Percentiles rank a stretch among this genome's conserved stretches.
Conservation (phyloP, 2,113 vertebrate genomes). For the Megaleporinus macrocephalus region DNA sequence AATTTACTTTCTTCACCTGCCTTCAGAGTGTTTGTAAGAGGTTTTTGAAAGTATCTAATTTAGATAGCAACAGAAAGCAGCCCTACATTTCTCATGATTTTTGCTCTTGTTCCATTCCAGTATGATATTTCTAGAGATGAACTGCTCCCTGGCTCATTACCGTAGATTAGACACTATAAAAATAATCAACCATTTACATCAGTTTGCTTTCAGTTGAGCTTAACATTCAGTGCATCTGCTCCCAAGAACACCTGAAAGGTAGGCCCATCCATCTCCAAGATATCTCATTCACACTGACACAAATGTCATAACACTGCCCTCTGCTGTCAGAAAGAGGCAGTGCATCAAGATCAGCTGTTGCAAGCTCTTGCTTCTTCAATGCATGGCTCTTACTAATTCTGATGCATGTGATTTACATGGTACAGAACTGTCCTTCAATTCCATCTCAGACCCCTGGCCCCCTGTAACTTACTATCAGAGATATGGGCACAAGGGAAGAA, state of each 20-base stretch:
- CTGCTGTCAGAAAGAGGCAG: conserved; percentile 57
- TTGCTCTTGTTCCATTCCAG: neutral
- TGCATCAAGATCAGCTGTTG: neutral
- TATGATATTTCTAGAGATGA: neutral
- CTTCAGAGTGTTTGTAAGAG: too few relatives aligned
- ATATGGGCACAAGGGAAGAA: neutral
- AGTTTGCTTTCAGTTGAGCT: neutral
- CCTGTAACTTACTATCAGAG: neutral
- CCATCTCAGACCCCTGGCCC: neutral
- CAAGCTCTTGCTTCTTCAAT: neutral
- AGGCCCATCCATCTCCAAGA: neutral
- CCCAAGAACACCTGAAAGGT: neutral
- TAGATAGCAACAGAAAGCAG: neutral
- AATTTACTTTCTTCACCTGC: neutral
- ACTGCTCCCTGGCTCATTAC: neutral
- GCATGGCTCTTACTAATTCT: neutral
- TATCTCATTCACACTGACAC: neutral
- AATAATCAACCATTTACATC: neutral
- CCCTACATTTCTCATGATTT: neutral
- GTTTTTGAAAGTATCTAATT: too few relatives aligned
- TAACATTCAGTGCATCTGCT: neutral
- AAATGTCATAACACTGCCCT: conserved; percentile 57
- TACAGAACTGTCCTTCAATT: neutral
- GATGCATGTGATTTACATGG: neutral
- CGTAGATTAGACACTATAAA: neutral